Base-by-base conservation (phyloP, 2,113 vertebrate genomes). In the Laticauda colubrina region DNA sequence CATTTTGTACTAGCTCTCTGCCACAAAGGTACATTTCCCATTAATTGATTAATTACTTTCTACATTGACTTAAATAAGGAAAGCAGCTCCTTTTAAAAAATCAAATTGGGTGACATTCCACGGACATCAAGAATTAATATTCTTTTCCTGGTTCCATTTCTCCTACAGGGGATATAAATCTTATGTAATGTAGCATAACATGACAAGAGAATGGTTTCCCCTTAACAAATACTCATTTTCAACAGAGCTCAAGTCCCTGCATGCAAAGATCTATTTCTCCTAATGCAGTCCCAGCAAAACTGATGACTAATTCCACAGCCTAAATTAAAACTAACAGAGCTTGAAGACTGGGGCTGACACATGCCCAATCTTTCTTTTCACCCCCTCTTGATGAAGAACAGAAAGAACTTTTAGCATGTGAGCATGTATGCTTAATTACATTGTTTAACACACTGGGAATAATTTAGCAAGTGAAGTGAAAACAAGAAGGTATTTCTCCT, bases 321-420 rank as follows among this genome's bases (percentile, higher is more conserved):
- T 96, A 97, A 98, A 98, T 98, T 97, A 98, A 98, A 98, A 97
- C 97, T 97, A 98, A 97, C 97, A 97, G 97, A 98, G 96, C 97
- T 98, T 98, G 97, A 98, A 98, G 97, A 96, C 97, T 97, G 95
- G 95, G 95, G 94, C 96, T 97, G 96, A 97, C 95, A 95, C 5
- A 0, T 89, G 81, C 26, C 61, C n/a, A 51, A 54, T 64, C 55
- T 86, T 94, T 97, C 93, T n/a, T 95, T 95, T 95, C 59, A 21
- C 95, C 97, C 92, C 18, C 89, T 54, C 85, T 55, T 97, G 97
- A 98, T 95, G 97, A 95, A 96, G 95, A 98, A 96, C 91, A 93
- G 91, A 95, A 95, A 96, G 96, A 96, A 94, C 89, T 90, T 96
- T 95, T 94, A 96, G 91, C 91, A 0, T 43, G 89, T 29, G 18